Evolutionary conservation across 2,888 invertebrate genomes (phyloP), one percentile per base, ranked within the genome.

Genomic region (Melanargia galathea): DNA sequence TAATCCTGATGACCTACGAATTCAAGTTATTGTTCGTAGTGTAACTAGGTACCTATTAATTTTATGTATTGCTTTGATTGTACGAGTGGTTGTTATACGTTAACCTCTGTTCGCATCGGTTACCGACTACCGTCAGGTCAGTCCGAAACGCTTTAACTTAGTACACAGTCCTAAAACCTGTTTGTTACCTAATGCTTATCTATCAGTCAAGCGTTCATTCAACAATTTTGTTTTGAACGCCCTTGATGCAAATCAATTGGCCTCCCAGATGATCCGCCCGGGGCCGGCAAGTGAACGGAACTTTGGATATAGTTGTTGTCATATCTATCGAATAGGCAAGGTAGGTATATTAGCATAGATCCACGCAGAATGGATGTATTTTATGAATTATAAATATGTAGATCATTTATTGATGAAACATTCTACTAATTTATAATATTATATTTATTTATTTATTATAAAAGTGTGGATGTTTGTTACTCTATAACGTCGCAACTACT

Each of bases 201-300:
- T 38, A 59, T 52, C 52, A 49, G 18, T 54, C 52, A 24, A 60
- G 26, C 58, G 40, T 60, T 38, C 18, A 43, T 24, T 60, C 30
- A 51, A 51, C 10, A 49, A 26, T 22, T 59, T 51, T n/a, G 13
- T 35, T 51, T 18, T 43, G 20, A 43, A 38, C 30, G 30, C 18
- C 51, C 60, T 60, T 51, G 49, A 51, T 60, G 26, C 20, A 51
- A 60, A 51, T 60, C 40, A 43, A 22, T 30, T 60, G 43, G 38
- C 40, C 20, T 49, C 51, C 13, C 10, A n/a, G 20, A 22, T 24
- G 30, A 51, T 20, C 51, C 8, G 18, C 18, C 18, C 16, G 33
- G 24, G 4, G 22, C n/a, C n/a, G n/a, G n/a, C n/a, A 20, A 51
- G 51, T 33, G 33, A 30, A 51, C 20, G 51, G 30, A 33, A 30